Percentiles rank a stretch among this genome's conserved stretches.
Evolutionary conservation across 2,113 vertebrate genomes (phyloP).

Genomic region (Etheostoma cragini): DNA sequence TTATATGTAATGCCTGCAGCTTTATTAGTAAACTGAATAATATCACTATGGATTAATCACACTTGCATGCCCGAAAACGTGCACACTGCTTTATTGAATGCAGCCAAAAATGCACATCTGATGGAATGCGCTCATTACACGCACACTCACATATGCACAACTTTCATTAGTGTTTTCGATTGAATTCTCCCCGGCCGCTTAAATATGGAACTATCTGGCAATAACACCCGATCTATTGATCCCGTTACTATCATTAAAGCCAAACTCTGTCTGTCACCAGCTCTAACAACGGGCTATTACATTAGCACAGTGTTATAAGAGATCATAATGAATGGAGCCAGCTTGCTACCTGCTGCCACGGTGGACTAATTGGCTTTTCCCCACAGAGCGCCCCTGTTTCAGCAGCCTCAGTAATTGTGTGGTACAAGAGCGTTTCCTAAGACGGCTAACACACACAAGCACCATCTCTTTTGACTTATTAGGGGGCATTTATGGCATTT

Average conservation of each 20-base stretch:
- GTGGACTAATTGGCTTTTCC: conserved; percentile 75
- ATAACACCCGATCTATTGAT: conserved; percentile 64
- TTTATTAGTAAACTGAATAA: conserved; percentile 68
- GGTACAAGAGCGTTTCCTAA: conserved; percentile 48
- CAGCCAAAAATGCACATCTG: neutral
- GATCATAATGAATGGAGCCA: conserved; percentile 69
- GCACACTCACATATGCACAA: neutral
- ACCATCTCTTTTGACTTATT: conserved; percentile 65
- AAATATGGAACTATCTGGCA: conserved; percentile 44
- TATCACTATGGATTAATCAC: conserved; percentile 58
- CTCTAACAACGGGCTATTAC: conserved; percentile 46
- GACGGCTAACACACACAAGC: conserved; percentile 29
- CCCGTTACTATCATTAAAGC: conserved; percentile 66
- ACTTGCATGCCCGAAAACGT: neutral
- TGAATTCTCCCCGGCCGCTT: conserved; percentile 26
- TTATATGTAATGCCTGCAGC: conserved; percentile 67
- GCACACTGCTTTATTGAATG: conserved; percentile 3
- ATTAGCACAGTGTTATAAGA: conserved; percentile 64
- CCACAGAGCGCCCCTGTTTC: conserved; percentile 72
- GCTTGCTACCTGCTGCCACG: conserved; percentile 67
- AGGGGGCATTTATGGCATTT: conserved; percentile 63
- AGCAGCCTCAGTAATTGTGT: conserved; percentile 69
- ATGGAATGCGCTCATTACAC: conserved; percentile 7
- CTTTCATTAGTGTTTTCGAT: conserved; percentile 53
- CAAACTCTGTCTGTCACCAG: conserved; percentile 52